These are phyloP conservation scores for Pelobates cultripes DNA, from an alignment of 2,797 vertebrate genomes.

Conservation along the genomic window DNA sequence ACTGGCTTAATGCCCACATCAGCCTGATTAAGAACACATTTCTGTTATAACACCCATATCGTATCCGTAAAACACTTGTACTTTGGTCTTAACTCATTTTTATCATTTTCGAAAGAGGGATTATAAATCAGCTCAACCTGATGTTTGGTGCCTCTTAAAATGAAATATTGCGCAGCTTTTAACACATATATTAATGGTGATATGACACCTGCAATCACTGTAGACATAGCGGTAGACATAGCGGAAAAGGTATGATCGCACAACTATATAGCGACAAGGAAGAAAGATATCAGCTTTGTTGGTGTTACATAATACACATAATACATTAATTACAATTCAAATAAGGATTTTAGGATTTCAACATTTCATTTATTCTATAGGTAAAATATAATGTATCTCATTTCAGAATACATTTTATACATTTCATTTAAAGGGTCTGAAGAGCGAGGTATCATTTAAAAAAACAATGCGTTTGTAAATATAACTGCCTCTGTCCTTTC, in stretches of 20 bases:
- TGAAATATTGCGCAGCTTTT: neutral
- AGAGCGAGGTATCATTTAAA: no score
- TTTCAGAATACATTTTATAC: no score
- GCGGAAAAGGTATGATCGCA: neutral
- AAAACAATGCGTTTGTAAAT: no score
- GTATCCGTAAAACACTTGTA: constrained; percentile 13
- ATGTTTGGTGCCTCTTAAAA: neutral
- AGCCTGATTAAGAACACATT: constrained; percentile 25
- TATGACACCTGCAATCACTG: no score
- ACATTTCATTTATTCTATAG: no score
- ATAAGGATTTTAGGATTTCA: no score
- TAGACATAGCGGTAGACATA: neutral
- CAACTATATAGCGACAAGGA: neutral
- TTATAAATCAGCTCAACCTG: constrained; percentile 19
- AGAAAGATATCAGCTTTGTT: no score
- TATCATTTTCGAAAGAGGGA: constrained; percentile 14
- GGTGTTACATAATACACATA: no score
- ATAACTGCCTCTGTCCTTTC: no score
- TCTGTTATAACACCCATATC: constrained; percentile 18
- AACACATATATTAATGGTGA: neutral
- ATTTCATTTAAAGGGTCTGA: no score
- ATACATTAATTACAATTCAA: no score
- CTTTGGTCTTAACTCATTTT: constrained; percentile 30
- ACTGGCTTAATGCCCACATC: neutral
- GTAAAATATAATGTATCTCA: no score